phyloP scores from a whole-genome alignment of 2,888 invertebrate species.

The Tinea pellionella region DNA sequence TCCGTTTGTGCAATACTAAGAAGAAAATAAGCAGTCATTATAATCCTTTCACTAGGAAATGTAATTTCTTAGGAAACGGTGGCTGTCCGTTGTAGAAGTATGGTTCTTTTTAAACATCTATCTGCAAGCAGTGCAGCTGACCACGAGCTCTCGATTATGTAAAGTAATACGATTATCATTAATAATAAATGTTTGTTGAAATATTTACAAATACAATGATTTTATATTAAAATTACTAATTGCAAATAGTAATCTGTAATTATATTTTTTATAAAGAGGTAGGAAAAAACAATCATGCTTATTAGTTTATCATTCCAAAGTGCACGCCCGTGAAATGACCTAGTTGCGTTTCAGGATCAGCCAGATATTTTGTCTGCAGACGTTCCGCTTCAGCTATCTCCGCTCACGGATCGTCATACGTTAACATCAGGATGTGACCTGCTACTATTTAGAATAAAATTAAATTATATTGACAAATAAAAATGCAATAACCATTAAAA shows the following conservation, averaged over 20 bases:
- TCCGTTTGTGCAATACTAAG: not conserved
- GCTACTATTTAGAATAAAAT: no score
- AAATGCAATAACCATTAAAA: not conserved
- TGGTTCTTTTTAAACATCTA: conserved; percentile 3
- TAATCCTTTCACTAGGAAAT: conserved; percentile 14
- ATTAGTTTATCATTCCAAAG: no score
- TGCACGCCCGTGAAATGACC: no score
- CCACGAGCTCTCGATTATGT: not conserved
- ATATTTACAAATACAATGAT: not conserved
- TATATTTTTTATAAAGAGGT: no score
- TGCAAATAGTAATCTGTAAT: not conserved
- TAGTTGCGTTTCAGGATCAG: no score
- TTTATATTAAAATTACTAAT: not conserved
- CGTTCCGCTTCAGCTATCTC: no score
- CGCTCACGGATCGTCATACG: no score
- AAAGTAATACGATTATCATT: not conserved
- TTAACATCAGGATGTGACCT: no score
- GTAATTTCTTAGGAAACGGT: conserved; percentile 11
- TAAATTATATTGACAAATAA: not conserved
- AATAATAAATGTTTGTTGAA: not conserved
- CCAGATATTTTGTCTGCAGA: no score
- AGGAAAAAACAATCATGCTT: no score
- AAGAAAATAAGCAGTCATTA: conserved; percentile 14
- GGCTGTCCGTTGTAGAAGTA: not conserved
- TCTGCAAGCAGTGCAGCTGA: not conserved